Base-by-base conservation (phyloP, 2,888 invertebrate genomes). In the Nemoura dubitans region DNA sequence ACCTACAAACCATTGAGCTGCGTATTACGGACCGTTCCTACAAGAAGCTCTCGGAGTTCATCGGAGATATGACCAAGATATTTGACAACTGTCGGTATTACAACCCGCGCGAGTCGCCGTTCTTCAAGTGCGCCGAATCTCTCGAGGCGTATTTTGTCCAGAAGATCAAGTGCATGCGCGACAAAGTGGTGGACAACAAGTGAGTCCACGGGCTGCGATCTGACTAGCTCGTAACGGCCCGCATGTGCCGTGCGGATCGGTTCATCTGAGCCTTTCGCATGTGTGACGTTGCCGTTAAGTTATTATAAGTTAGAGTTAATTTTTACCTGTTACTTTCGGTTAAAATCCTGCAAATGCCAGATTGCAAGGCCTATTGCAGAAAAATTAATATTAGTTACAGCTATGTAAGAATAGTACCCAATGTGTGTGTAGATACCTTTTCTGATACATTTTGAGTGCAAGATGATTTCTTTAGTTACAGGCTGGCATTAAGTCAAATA, bases 71-170 rank as follows among this genome's bases (percentile, higher is more conserved):
- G 95, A 98, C 98, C 88, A 98, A 98, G 92, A 98, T 99, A 91
- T 99, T 99, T 92, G 98, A 99, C 93, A 99, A 99, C 92, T 99
- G 99, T 93, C 96, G 99, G 89, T 97, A 98, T 91, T 99, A 98
- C 93, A 99, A 99, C 92, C 97, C 98, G 87, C 96, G 97, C 91
- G 98, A 98, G 91, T 98, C 98, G 26, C 97, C 97, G 88, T 98
- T 98, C 92, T 98, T 97, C 93, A 96, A 98, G 90, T 98, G 98
- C 93, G 99, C 99, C 28, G 98, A 98, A 91, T 96, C 97, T 86
- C 93, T 99, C 88, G 99, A 99, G 93, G 96, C 97, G 88, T 98
- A 96, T 92, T 99, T 99, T 93, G 97, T 97, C 91, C 96, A 97
- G 92, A 98, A 97, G 94, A 96, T 98, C 89, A 97, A 97, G 93